Evolutionary conservation across 2,888 invertebrate genomes (phyloP), one percentile per base, ranked within the genome.

Genomic region (Crossocerus cetratus): DNA sequence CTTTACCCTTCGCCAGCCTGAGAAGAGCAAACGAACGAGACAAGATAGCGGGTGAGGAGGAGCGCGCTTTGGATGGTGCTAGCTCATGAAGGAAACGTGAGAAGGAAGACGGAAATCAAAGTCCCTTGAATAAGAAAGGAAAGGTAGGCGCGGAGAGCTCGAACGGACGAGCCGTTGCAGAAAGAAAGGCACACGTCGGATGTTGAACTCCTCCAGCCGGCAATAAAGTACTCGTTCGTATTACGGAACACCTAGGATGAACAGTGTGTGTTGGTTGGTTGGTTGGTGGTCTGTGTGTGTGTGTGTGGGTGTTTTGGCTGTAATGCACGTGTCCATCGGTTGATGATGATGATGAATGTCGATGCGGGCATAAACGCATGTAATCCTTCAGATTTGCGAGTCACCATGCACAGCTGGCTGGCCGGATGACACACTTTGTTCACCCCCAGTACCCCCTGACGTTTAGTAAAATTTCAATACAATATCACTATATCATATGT

Each of bases 131-230:
- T 21, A 14, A 57, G 32, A 32, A 69, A 79, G 81, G 82, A 77
- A 80, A 85, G 87, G n/a, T n/a, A 86, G 84, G 83, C 85, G n/a
- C n/a, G n/a, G n/a, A 80, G 83, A 85, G 82, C 84, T 83, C 85
- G 83, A 86, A 49, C 14, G 49, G 49, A 49, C 14, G 49, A 49
- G 49, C 49, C n/a, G 49, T 16, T 49, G 49, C 49, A 77, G 79
- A 83, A 81, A 82, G 70, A 83, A 84, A 78, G 77, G 81, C 83
- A 83, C 32, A 32, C 81, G 80, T 85, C 81, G 74, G 76, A 77
- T 72, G 61, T 69, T 61, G 61, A 64, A 69, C 68, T 70, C 62
- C 68, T 68, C 65, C 59, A 71, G 67, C 76, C 76, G 74, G 75
- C 76, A 65, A 71, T 65, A 56, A 45, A 63, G 69, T 44, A 61